These are phyloP conservation scores for Ictalurus punctatus DNA, from an alignment of 2,113 vertebrate species.

Conservation along the genomic window DNA sequence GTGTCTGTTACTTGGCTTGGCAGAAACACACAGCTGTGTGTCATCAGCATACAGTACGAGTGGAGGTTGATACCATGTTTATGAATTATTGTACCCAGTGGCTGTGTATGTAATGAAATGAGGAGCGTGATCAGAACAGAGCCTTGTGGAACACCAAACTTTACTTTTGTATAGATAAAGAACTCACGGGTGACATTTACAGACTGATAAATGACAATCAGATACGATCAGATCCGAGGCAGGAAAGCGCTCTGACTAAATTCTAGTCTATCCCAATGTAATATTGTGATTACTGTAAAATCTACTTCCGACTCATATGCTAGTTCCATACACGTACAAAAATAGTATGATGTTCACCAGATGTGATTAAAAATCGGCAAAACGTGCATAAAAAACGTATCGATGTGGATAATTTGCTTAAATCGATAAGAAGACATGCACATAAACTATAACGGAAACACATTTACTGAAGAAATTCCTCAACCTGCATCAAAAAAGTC, in stretches of 20 bases:
- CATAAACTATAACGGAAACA: no score
- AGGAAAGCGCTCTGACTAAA: neutral
- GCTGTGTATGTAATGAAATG: neutral
- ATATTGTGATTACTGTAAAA: no score
- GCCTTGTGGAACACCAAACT: neutral
- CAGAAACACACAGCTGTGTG: neutral
- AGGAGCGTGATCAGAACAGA: neutral
- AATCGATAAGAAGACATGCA: no score
- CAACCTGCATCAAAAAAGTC: no score
- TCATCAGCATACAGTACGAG: neutral
- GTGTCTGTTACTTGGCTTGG: neutral
- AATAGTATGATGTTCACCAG: no score
- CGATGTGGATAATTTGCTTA: no score
- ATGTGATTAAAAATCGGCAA: no score
- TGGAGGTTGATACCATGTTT: neutral
- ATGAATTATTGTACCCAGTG: neutral
- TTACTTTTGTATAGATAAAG: neutral
- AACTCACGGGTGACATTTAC: neutral
- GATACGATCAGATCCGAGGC: neutral
- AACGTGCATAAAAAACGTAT: no score
- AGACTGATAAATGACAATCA: neutral
- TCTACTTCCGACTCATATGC: no score
- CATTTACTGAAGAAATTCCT: no score
- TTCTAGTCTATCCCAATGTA: neutral
- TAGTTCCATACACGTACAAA: no score